Evolutionary conservation across 2,888 invertebrate species (phyloP), one percentile per base, ranked within the genome.

Genomic region (Dermolepida albohirtum): DNA sequence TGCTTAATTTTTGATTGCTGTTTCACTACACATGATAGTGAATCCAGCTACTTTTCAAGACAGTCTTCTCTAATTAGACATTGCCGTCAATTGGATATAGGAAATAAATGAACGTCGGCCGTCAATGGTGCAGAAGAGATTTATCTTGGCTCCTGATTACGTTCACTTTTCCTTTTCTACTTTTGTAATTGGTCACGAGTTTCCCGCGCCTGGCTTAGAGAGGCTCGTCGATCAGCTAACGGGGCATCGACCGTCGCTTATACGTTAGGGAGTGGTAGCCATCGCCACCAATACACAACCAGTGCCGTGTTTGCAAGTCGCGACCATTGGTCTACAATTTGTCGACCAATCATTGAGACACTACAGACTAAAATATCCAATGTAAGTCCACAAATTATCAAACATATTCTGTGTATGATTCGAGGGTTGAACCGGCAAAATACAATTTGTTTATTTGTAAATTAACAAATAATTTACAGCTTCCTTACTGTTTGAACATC

Each of bases 301-400:
- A 82, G 87, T 87, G 86, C 87, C 86, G 87, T 83, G 82, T 84
- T 80, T 82, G 84, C 84, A 85, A 91, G 89, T 88, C 88, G 90
- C 90, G 91, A 87, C 91, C 91, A 91, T 92, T 91, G 90, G 91
- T 90, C 90, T 90, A 90, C 88, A 89, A 87, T 89, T 90, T 88
- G 89, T 89, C 91, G 90, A 91, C 93, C 94, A 93, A 94, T 93
- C 93, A 92, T 91, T 87, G 91, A 88, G 89, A 92, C 89, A 91
- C 89, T 90, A 89, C 89, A 84, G 84, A 86, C 86, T 86, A 87
- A 87, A 88, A 86, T 88, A 88, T 87, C 89, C 89, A 89, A 89
- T 89, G 90, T 90, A 89, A 90, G 90, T 90, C 85, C 87, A 87
- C 88, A 88, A 88, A 88, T 88, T 89, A 87, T 88, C 87, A 86